Percentiles rank a stretch among this genome's conserved stretches.
These are phyloP conservation scores for Halichoeres trimaculatus DNA, from an alignment of 2,113 vertebrate species.

Conservation along the genomic window DNA sequence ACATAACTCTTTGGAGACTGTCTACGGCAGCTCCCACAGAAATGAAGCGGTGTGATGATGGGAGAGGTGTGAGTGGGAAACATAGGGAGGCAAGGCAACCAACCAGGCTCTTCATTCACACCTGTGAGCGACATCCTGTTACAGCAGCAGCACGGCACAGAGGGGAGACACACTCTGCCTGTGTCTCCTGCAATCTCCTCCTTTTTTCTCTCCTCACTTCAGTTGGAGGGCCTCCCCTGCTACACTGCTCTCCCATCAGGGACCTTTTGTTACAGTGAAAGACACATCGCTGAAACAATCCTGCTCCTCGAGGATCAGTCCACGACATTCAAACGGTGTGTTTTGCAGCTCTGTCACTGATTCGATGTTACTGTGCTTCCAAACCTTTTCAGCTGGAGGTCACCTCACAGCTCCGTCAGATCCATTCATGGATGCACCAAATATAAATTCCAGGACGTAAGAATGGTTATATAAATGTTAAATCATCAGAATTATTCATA, in stretches of 20 bases:
- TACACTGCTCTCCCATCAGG: conserved; percentile 23
- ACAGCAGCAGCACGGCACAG: conserved; percentile 31
- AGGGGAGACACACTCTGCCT: conserved; percentile 31
- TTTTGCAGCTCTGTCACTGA: neutral
- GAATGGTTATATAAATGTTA: too few relatives aligned
- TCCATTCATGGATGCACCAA: neutral
- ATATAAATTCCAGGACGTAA: too few relatives aligned
- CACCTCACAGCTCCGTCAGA: neutral
- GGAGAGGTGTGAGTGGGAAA: conserved; percentile 63
- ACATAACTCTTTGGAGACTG: conserved; percentile 42
- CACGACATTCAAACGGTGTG: conserved; percentile 25
- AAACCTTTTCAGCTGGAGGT: neutral
- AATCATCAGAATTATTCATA: too few relatives aligned
- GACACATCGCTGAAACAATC: conserved; percentile 31
- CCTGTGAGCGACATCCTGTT: conserved; percentile 71
- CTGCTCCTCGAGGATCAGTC: conserved; percentile 15
- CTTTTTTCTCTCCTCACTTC: neutral
- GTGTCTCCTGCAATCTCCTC: conserved; percentile 20
- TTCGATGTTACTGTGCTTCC: neutral
- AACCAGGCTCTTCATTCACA: conserved; percentile 74
- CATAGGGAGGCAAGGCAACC: conserved; percentile 51
- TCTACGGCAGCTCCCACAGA: conserved; percentile 44
- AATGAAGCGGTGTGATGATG: conserved; percentile 50
- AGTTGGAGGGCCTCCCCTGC: conserved; percentile 33
- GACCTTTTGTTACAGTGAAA: conserved; percentile 37